A percentile compares a stretch with the other conserved stretches of the same genome.
Conservation (phyloP, 1,140 invertebrate genomes). For the Druon quercuslanigerum region DNA sequence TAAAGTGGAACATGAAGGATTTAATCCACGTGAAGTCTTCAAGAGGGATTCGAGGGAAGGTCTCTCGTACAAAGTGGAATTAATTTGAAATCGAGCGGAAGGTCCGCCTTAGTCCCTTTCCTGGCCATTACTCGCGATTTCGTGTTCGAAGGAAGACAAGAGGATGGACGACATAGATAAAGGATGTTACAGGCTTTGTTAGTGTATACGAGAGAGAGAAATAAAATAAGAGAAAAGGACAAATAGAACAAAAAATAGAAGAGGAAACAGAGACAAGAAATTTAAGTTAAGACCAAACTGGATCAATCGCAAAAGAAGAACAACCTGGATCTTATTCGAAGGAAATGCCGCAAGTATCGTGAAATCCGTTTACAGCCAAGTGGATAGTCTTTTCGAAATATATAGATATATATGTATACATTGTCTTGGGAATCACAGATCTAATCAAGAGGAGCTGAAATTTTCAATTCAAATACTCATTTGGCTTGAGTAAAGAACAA, state of each 20-base stretch:
- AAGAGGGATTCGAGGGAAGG: neutral
- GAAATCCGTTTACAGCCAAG: too few relatives aligned
- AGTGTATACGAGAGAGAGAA: neutral
- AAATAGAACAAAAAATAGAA: neutral
- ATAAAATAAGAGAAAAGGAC: neutral
- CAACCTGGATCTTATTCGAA: too few relatives aligned
- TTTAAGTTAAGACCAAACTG: neutral
- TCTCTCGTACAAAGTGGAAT: neutral
- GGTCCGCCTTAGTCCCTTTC: neutral
- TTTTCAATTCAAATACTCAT: too few relatives aligned
- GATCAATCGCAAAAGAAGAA: too few relatives aligned
- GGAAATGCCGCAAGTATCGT: too few relatives aligned
- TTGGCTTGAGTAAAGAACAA: too few relatives aligned
- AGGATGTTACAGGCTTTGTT: neutral
- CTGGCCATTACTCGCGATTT: neutral
- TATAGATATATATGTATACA: too few relatives aligned
- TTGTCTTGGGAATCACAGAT: too few relatives aligned
- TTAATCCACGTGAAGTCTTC: slow-evolving; percentile 9
- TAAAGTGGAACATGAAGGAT: slow-evolving; percentile 15
- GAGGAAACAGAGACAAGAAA: neutral
- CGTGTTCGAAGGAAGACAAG: neutral
- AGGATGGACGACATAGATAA: neutral
- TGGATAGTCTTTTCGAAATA: too few relatives aligned
- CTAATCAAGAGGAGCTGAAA: too few relatives aligned
- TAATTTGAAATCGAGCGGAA: slow-evolving; percentile 18